These are phyloP conservation scores for Crotophaga sulcirostris DNA, from an alignment of 2,113 vertebrate genomes.

Conservation along the genomic window DNA sequence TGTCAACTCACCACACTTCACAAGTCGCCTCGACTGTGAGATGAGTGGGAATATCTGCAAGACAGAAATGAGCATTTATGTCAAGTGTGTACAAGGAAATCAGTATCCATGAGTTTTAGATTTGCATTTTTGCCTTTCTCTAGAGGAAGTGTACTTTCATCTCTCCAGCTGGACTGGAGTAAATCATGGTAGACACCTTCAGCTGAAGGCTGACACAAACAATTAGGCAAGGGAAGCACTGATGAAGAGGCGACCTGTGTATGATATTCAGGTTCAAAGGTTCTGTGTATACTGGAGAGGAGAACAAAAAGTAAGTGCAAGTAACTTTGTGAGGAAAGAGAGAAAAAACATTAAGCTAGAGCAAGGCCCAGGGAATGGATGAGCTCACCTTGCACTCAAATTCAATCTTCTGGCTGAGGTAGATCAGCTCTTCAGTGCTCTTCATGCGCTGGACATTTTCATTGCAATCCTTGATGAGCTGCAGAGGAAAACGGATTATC, in stretches of 20 bases:
- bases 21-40: constrained; percentile 91
- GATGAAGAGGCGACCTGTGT: not conserved
- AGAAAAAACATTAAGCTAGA: not conserved
- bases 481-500: not conserved
- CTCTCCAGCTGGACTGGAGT: not conserved
- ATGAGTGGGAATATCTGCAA: constrained; percentile 92
- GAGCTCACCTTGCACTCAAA: constrained; percentile 91
- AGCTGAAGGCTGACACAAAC: not conserved
- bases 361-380: not conserved
- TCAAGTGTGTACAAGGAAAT: not conserved
- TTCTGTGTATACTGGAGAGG: not conserved
- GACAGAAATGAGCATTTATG: not conserved
- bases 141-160: not conserved
- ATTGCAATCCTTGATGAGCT: constrained; percentile 95
- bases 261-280: not conserved
- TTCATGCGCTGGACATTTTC: constrained; percentile 94
- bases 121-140: not conserved
- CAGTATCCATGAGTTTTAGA: not conserved
- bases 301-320: not conserved
- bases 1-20: constrained; percentile 87
- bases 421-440: constrained; percentile 91
- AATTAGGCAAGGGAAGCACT: not conserved
- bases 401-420: constrained; percentile 91
- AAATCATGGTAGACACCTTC: not conserved
- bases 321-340: not conserved